A percentile compares a stretch with the other conserved stretches of the same genome.
Conservation (phyloP, 2,797 vertebrate species). For the Poeciliopsis infans region DNA sequence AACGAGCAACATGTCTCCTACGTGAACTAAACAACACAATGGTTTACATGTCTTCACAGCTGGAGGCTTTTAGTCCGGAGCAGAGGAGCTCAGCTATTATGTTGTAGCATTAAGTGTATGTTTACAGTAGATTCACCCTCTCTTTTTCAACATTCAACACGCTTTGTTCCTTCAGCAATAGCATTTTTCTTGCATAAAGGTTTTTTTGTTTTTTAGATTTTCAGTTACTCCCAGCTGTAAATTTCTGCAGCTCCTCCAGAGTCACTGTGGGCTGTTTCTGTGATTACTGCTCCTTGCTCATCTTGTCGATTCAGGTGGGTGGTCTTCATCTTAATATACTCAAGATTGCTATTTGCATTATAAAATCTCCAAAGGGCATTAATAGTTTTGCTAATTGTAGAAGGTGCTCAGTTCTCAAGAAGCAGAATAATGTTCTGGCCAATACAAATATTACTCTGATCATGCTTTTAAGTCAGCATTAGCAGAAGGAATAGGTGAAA, state of each 20-base stretch:
- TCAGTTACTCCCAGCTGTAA: not conserved
- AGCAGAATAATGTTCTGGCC: not conserved
- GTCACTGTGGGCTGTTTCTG: not conserved
- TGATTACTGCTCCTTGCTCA: not conserved
- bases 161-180: not conserved
- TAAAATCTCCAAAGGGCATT: not conserved
- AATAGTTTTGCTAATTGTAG: not conserved
- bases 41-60: slow-evolving; percentile 37
- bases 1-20: slow-evolving; percentile 8
- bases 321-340: not conserved
- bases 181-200: not conserved
- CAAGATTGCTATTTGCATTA: not conserved
- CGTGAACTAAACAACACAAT: not conserved
- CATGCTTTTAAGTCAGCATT: not conserved
- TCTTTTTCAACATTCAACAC: too few species aligned
- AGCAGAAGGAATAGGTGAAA: not conserved
- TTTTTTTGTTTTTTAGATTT: not conserved
- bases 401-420: not conserved
- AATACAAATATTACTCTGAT: not conserved
- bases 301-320: not conserved
- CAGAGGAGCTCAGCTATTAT: not conserved
- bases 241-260: not conserved
- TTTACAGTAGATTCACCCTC: too few species aligned
- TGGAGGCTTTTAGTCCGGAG: slow-evolving; percentile 10
- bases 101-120: too few species aligned